Base-by-base conservation (phyloP, 92 coral and sea anemone species). In the Zoanthus sansibaricus region DNA sequence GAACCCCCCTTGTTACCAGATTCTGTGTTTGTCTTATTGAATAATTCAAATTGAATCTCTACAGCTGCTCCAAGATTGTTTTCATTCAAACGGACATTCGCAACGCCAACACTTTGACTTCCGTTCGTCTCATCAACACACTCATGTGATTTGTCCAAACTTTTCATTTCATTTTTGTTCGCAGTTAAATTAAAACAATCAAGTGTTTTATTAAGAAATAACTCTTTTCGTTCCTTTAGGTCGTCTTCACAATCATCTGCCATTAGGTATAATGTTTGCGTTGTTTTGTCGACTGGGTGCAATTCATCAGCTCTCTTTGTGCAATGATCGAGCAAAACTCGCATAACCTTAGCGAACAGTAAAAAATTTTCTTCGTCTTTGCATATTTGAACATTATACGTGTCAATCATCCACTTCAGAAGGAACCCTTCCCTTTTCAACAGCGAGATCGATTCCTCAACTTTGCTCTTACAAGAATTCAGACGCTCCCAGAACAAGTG, bases 361-460 rank as follows among this genome's bases (percentile, higher is more conserved):
- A 83, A 77, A 30, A 91, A 88, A 46, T 86, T 91, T 30, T 87
- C 87, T 49, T 87, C 83, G 20, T 64, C 85, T 21, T 2, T 18
- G 46, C 70, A 70, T 70, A 76, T 91, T 52, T 85, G 87, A 16
- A 83, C 68, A 68, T 85, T 82, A 12, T 82, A 74, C 37, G 92
- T 86, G 76, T 78, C 94, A 75, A 90, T 91, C 61, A 94, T 78
- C 95, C 93, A 94, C 77, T 94, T 94, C 6, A 94, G 67, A 17
- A 94, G 71, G 49, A 94, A 92, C 72, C 96, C 98, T 86, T 95
- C 98, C 45, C 89, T 87, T 87, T 90, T 86, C 59, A 95, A 15
- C 84, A 72, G 86, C 52, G 49, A 30, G 56, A 95, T 42, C 45
- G 98, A 94, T 30, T 82, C 78, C 33, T 89, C 82, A 78, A 95